Evolutionary conservation across 1,140 invertebrate genomes (phyloP).

Genomic region (Aplysia californica): DNA sequence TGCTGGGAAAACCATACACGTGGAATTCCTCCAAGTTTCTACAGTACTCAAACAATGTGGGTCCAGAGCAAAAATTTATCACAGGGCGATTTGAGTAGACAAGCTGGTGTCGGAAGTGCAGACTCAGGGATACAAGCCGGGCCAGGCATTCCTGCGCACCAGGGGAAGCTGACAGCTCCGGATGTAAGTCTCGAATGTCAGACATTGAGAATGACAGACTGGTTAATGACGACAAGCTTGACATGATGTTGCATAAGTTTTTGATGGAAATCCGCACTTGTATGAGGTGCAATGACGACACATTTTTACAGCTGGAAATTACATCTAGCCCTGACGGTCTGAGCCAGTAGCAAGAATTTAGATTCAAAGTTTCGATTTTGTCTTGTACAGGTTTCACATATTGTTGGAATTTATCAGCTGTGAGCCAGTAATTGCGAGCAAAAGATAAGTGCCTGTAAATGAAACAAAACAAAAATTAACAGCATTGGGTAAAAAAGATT

Average conservation of each 20-base stretch:
- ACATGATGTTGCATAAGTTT: constrained; percentile 40
- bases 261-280: constrained; percentile 40
- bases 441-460: constrained; percentile 10
- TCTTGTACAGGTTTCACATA: constrained; percentile 16
- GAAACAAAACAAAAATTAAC: not conserved
- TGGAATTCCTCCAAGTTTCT: constrained; percentile 43
- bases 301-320: constrained; percentile 38
- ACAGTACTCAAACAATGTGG: constrained; percentile 47
- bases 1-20: constrained; percentile 41
- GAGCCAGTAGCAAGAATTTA: constrained; percentile 54
- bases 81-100: constrained; percentile 29
- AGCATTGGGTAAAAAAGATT: not conserved
- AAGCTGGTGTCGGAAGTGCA: constrained; percentile 37
- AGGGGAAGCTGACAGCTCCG: constrained; percentile 30
- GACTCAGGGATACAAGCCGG: constrained; percentile 31
- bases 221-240: constrained; percentile 29
- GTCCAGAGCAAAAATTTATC: constrained; percentile 35
- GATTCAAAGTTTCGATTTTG: constrained; percentile 42
- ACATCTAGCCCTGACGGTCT: constrained; percentile 27
- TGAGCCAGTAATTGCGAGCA: constrained; percentile 23
- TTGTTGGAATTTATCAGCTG: constrained; percentile 18
- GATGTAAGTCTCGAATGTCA: constrained; percentile 44
- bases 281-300: constrained; percentile 40
- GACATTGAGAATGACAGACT: constrained; percentile 39
- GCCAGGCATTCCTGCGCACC: constrained; percentile 41